Conservation (phyloP, 1,140 invertebrate species). For the Trachelipus rathkii region DNA sequence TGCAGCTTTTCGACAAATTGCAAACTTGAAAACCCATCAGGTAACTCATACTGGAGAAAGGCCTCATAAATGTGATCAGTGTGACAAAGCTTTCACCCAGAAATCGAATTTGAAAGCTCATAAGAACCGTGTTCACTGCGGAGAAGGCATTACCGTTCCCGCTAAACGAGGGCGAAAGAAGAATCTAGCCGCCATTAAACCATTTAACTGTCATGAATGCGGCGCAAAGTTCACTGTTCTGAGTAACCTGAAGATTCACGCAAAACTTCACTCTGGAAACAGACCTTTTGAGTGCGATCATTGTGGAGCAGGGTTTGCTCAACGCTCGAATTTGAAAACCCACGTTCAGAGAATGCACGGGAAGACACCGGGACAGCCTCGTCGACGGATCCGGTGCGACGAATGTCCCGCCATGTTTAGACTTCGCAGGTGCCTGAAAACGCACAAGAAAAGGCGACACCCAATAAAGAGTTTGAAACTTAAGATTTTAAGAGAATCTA, state of each 20-base stretch:
- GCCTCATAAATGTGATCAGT: constrained; percentile 60
- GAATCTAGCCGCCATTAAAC: constrained; percentile 41
- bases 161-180: constrained; percentile 40
- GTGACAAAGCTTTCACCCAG: constrained; percentile 63
- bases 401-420: constrained; percentile 44
- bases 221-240: constrained; percentile 45
- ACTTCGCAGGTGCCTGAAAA: constrained; percentile 41
- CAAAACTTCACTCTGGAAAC: constrained; percentile 46
- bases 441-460: constrained; percentile 45
- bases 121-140: constrained; percentile 40
- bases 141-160: constrained; percentile 23
- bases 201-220: constrained; percentile 44
- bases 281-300: constrained; percentile 45
- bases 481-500: constrained; percentile 44
- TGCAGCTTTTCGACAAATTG: constrained; percentile 70
- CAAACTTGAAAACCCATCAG: constrained; percentile 46
- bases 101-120: constrained; percentile 46
- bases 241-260: constrained; percentile 47
- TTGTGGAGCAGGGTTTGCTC: constrained; percentile 45
- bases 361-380: constrained; percentile 27
- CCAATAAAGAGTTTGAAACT: constrained; percentile 45
- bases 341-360: constrained; percentile 44
- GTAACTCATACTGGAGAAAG: constrained; percentile 60
- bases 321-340: constrained; percentile 42
- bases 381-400: constrained; percentile 41